Conservation (phyloP, 2,888 invertebrate genomes). For the Callyntrura guangdongensis region DNA sequence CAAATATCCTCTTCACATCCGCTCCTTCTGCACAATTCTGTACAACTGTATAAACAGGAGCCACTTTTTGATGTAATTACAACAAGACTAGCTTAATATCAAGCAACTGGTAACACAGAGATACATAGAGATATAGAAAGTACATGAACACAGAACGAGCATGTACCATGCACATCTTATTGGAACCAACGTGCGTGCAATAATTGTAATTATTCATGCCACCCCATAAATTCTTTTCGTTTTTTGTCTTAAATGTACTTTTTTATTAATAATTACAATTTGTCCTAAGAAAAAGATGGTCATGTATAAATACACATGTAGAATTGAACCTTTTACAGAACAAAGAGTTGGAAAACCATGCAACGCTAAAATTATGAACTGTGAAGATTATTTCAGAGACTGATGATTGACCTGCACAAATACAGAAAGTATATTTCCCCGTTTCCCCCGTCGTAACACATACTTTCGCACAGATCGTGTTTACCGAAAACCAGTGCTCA, state of each 20-base stretch:
- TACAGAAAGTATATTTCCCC: neutral
- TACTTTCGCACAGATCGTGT: too few relatives aligned
- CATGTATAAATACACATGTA: neutral
- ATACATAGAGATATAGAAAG: neutral
- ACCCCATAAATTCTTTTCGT: constrained; percentile 31
- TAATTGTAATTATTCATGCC: constrained; percentile 35
- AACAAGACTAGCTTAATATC: too few relatives aligned
- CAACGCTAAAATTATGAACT: constrained; percentile 39
- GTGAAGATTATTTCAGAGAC: constrained; percentile 25
- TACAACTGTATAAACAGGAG: neutral
- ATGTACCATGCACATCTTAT: neutral
- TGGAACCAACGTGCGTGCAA: constrained; percentile 4
- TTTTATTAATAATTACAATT: neutral
- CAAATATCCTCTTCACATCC: constrained; percentile 68
- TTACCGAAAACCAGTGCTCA: too few relatives aligned
- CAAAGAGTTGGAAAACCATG: neutral
- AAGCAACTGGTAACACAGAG: too few relatives aligned
- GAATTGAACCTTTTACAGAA: constrained; percentile 17
- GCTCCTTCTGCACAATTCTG: constrained; percentile 21
- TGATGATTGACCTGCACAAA: neutral
- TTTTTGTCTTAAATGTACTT: neutral
- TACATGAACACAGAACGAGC: constrained; percentile 33
- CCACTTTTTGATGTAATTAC: too few relatives aligned
- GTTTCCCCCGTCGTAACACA: neutral
- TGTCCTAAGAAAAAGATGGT: neutral